phyloP scores from a whole-genome alignment of 2,797 vertebrate genomes.

The Antrozous pallidus region DNA sequence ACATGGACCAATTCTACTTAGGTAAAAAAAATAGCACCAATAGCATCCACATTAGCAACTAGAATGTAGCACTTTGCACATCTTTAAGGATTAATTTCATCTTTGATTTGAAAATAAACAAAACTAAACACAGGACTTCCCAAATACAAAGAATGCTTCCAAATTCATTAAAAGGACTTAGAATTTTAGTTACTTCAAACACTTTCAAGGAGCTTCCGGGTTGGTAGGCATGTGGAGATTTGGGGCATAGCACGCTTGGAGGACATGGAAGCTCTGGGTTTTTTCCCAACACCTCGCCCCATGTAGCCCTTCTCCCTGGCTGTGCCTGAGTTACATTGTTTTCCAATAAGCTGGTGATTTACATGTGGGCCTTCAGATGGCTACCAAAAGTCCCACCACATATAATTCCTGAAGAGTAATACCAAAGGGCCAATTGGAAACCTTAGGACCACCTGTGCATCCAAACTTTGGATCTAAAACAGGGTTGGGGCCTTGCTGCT shows the following conservation, averaged over 20 bases:
- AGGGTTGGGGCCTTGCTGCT: no score
- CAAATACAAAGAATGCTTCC: not conserved
- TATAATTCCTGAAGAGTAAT: no score
- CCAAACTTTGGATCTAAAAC: not conserved
- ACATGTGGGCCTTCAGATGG: no score
- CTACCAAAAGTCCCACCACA: no score
- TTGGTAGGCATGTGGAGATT: not conserved
- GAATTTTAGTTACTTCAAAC: not conserved
- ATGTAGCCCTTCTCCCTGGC: not conserved
- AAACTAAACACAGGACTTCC: not conserved
- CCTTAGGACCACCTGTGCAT: not conserved
- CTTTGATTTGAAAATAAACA: not conserved
- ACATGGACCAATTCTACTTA: not conserved
- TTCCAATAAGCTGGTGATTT: not conserved
- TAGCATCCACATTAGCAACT: not conserved
- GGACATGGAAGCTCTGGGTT: no score
- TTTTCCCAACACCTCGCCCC: not conserved
- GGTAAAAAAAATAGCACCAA: no score
- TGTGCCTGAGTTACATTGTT: no score
- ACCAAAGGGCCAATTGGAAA: not conserved
- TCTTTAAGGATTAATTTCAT: not conserved
- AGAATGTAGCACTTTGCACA: not conserved
- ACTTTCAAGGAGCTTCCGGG: not conserved
- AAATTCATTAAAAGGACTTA: not conserved
- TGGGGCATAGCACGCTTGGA: no score